These are phyloP conservation scores for Sparus aurata DNA, from an alignment of 2,797 vertebrate species.

Conservation along the genomic window DNA sequence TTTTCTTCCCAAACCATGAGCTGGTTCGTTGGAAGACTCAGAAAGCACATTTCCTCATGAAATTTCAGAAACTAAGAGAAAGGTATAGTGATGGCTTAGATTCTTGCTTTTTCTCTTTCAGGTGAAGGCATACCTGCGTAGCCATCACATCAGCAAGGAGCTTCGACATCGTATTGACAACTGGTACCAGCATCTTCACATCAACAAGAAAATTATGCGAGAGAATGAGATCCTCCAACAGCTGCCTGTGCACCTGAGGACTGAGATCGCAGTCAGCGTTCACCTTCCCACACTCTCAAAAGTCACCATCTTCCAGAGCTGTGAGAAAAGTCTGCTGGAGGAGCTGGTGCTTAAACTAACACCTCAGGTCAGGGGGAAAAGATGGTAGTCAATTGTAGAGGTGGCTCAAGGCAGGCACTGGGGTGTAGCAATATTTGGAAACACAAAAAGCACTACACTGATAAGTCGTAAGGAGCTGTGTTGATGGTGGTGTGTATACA, in stretches of 20 bases:
- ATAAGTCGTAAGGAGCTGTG: neutral
- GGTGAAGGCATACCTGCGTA: constrained; percentile 89
- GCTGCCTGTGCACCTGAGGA: constrained; percentile 88
- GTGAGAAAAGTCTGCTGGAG: constrained; percentile 91
- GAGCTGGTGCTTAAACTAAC: constrained; percentile 93
- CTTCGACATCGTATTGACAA: constrained; percentile 86
- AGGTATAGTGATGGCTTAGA: neutral
- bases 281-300: constrained; percentile 92
- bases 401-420: neutral
- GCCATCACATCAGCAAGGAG: constrained; percentile 78
- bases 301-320: constrained; percentile 93
- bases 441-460: neutral
- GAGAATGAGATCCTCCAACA: constrained; percentile 89
- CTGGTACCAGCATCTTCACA: constrained; percentile 94
- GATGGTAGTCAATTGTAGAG: neutral
- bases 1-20: constrained; percentile 91
- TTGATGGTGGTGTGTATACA: neutral
- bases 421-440: neutral
- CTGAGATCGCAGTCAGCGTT: constrained; percentile 91
- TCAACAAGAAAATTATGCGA: constrained; percentile 91
- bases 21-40: constrained; percentile 76
- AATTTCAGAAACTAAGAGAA: neutral
- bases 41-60: neutral
- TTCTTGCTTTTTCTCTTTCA: constrained; percentile 33
- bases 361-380: constrained; percentile 85